A percentile compares a stretch with the other conserved stretches of the same genome.
Evolutionary conservation across 2,888 invertebrate genomes (phyloP).

Genomic region (Argyresthia goedartella): DNA sequence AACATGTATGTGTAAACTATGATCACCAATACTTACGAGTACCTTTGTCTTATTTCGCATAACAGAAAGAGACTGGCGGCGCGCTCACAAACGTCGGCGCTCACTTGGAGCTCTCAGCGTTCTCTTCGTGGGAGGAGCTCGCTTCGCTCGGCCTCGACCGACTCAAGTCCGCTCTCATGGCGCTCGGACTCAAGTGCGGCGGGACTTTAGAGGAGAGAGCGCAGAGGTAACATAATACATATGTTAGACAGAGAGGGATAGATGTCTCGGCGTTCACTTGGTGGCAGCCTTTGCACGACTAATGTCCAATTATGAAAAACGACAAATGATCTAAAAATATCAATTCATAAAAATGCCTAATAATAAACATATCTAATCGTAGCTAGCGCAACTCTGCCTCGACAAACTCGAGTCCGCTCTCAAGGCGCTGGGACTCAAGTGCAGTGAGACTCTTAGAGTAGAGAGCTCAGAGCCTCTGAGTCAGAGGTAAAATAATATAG

Average conservation of each 20-base stretch:
- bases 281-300: too few relatives aligned
- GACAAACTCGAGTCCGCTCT: conserved; percentile 97
- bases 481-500: too few relatives aligned
- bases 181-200: conserved; percentile 97
- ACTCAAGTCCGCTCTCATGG: conserved; percentile 96
- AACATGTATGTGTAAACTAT: too few relatives aligned
- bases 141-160: conserved; percentile 97
- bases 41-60: conserved; percentile 9
- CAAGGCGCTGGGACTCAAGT: conserved; percentile 96
- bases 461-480: too few relatives aligned
- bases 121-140: conserved; percentile 96
- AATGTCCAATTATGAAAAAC: too few relatives aligned
- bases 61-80: conserved; percentile 91
- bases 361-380: too few relatives aligned
- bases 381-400: too few relatives aligned
- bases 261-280: too few relatives aligned
- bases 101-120: conserved; percentile 97
- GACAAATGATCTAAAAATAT: too few relatives aligned
- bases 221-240: conserved; percentile 71
- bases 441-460: conserved; percentile 88
- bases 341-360: too few relatives aligned
- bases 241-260: not conserved
- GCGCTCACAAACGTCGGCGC: conserved; percentile 96
- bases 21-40: not conserved
- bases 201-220: conserved; percentile 98